Percentiles rank a stretch among this genome's conserved stretches.
Conservation (phyloP, 2,888 invertebrate genomes). For the Andricus quercusramuli region DNA sequence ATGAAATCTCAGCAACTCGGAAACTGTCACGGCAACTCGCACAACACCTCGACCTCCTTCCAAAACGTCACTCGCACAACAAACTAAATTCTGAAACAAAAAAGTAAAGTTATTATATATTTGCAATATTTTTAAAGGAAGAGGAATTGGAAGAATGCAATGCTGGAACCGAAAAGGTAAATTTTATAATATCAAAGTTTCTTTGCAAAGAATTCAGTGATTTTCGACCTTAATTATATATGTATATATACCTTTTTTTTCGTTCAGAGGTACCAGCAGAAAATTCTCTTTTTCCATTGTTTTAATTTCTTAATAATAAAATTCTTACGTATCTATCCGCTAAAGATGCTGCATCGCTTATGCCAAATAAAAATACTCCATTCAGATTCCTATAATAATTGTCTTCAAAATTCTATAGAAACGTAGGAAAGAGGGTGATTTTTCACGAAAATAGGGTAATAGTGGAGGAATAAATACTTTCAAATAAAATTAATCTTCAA, state of each 20-base stretch:
- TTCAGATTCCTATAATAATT: not conserved
- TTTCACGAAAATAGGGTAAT: too few relatives aligned
- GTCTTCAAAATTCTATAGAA: too few relatives aligned
- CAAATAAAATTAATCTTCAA: too few relatives aligned
- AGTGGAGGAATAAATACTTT: too few relatives aligned
- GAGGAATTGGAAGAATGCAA: not conserved
- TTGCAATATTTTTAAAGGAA: not conserved
- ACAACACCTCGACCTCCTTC: conserved; percentile 94
- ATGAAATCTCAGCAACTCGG: conserved; percentile 88
- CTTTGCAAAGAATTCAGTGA: not conserved
- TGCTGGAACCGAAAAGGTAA: not conserved
- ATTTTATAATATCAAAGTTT: not conserved
- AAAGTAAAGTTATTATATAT: conserved; percentile 44
- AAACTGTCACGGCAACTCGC: conserved; percentile 93
- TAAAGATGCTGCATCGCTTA: conserved; percentile 10
- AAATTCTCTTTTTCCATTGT: not conserved
- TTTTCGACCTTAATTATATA: not conserved
- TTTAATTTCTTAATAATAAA: not conserved
- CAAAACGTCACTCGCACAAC: conserved; percentile 94
- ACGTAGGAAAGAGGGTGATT: too few relatives aligned
- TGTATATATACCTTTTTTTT: too few relatives aligned
- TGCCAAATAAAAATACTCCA: not conserved
- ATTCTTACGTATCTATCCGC: conserved; percentile 4
- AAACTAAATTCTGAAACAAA: conserved; percentile 89
- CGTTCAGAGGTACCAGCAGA: not conserved